phyloP scores from a whole-genome alignment of 2,888 invertebrate genomes.

The Plebejus melissa region DNA sequence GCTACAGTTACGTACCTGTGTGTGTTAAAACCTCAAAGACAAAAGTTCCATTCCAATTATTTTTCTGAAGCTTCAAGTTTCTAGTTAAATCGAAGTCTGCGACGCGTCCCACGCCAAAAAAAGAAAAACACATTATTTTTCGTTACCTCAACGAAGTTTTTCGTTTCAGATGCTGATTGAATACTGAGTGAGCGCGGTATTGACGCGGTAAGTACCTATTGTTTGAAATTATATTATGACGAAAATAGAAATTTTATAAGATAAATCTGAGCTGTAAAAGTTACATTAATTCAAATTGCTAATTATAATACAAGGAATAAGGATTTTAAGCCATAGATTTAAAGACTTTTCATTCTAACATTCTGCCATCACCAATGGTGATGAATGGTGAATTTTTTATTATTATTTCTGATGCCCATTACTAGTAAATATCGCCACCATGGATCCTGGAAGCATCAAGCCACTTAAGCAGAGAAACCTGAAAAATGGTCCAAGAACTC shows the following conservation, averaged over 20 bases:
- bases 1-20: background rate
- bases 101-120: background rate
- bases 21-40: background rate
- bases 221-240: background rate
- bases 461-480: too few relatives aligned
- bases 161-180: constrained; percentile 14
- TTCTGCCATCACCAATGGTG: too few relatives aligned
- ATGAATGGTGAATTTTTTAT: too few relatives aligned
- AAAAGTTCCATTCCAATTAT: constrained; percentile 8
- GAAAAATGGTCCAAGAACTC: too few relatives aligned
- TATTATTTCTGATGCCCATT: too few relatives aligned
- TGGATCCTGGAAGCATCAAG: too few relatives aligned
- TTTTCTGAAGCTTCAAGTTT: background rate
- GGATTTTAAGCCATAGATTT: too few relatives aligned
- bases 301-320: background rate
- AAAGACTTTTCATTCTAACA: too few relatives aligned
- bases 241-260: background rate
- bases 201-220: constrained; percentile 10
- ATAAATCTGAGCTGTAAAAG: background rate
- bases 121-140: constrained; percentile 23
- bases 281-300: background rate
- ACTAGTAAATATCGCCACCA: too few relatives aligned
- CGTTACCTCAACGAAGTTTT: constrained; percentile 9
- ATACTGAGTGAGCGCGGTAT: background rate
- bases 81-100: background rate